Conservation (phyloP, 30 jellyfish, hydroid and myxozoan species). For the Aurelia aurita region DNA sequence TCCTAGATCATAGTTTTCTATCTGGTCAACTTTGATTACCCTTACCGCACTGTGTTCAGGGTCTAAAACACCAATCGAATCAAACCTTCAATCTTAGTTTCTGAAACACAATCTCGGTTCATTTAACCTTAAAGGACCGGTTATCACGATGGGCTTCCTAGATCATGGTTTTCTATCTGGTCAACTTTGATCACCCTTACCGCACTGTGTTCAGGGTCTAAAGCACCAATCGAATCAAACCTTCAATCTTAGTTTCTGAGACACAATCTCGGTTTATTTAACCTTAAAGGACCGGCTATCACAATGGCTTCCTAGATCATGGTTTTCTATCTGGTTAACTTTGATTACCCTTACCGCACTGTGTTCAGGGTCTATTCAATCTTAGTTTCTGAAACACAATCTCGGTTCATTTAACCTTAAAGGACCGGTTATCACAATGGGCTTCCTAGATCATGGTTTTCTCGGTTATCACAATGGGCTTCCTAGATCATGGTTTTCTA, state of each 20-base stretch:
- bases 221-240: conserved; percentile 15
- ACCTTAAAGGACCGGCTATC: background rate
- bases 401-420: background rate
- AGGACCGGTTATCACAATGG: conserved; percentile 15
- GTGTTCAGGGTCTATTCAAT: conserved; percentile 8
- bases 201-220: conserved; percentile 26
- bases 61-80: no score
- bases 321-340: conserved; percentile 50
- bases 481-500: conserved; percentile 56
- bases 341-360: conserved; percentile 58
- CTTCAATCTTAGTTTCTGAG: no score
- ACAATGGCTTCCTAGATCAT: conserved; percentile 61
- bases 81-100: no score
- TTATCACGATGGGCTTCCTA: conserved; percentile 39
- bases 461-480: conserved; percentile 38
- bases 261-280: no score
- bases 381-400: no score
- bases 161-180: conserved; percentile 28
- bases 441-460: conserved; percentile 62
- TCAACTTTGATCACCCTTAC: conserved; percentile 59
- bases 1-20: conserved; percentile 51
- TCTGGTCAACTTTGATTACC: conserved; percentile 58
- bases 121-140: background rate
- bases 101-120: no score
- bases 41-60: conserved; percentile 51